phyloP scores from a whole-genome alignment of 2,797 vertebrate species.

The Catamblyrhynchus diadema region DNA sequence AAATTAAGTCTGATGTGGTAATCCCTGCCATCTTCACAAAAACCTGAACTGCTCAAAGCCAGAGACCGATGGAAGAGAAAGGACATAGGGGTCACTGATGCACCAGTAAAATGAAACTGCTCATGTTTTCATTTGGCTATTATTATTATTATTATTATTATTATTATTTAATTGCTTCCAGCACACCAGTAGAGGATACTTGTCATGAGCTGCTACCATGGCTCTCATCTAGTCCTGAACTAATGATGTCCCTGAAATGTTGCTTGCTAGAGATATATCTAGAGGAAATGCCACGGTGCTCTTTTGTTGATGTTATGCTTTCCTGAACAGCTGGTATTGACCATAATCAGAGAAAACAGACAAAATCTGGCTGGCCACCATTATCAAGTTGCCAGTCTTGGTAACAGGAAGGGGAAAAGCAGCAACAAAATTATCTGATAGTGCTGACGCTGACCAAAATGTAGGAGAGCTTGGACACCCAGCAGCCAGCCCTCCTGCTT shows the following conservation, averaged over 20 bases:
- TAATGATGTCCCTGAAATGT: background rate
- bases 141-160: no score
- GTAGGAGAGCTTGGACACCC: background rate
- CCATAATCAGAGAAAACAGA: background rate
- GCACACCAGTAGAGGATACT: background rate
- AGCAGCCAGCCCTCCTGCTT: slow-evolving; percentile 30
- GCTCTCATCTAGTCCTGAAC: background rate
- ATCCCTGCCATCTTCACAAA: background rate
- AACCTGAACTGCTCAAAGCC: background rate
- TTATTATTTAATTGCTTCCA: background rate
- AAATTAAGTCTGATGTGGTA: background rate
- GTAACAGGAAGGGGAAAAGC: background rate
- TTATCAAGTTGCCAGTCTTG: background rate
- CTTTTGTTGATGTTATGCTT: background rate
- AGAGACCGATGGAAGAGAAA: background rate
- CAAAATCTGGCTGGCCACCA: background rate
- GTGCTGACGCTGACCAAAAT: background rate
- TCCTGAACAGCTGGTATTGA: background rate
- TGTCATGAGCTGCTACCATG: background rate
- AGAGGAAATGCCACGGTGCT: background rate
- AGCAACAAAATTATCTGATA: background rate
- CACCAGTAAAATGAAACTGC: background rate
- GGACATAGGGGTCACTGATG: background rate
- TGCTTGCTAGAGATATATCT: background rate
- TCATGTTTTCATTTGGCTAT: background rate